These are phyloP conservation scores for Acanthosepion pharaonis DNA, from an alignment of 2,888 invertebrate species.

Conservation along the genomic window DNA sequence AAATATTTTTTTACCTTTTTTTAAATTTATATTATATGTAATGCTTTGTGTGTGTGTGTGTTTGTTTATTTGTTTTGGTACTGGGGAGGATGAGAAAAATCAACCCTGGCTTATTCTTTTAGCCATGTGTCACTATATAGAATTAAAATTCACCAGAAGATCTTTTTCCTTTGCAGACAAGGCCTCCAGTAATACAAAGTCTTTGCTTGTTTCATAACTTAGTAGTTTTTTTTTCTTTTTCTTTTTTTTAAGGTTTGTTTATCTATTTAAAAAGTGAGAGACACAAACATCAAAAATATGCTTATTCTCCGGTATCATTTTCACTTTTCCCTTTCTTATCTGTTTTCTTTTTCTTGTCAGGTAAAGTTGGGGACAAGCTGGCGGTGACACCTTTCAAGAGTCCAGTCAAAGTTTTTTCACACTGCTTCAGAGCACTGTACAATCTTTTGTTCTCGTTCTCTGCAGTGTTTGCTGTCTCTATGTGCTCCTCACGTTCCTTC, in stretches of 20 bases:
- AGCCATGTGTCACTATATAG: too few relatives aligned
- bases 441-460: slow-evolving; percentile 58
- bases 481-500: slow-evolving; percentile 58
- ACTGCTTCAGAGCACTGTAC: slow-evolving; percentile 56
- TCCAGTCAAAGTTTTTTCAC: slow-evolving; percentile 54
- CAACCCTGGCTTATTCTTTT: background rate
- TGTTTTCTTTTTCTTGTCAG: slow-evolving; percentile 36
- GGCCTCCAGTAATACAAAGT: background rate
- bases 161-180: background rate
- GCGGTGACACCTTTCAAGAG: slow-evolving; percentile 48
- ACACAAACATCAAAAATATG: background rate
- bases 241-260: background rate
- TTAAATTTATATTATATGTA: background rate
- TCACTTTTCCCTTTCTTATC: slow-evolving; percentile 24
- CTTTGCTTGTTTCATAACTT: too few relatives aligned
- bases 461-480: slow-evolving; percentile 55
- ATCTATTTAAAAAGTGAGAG: background rate
- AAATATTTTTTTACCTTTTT: background rate
- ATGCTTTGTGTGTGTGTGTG: background rate
- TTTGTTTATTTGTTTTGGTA: background rate
- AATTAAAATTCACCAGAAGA: too few relatives aligned
- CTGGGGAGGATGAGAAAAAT: background rate
- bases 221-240: background rate
- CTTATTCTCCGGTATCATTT: slow-evolving; percentile 39
- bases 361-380: background rate